Percentiles rank a stretch among this genome's conserved stretches.
These are phyloP conservation scores for Nycticryphes semicollaris DNA, from an alignment of 2,113 vertebrate genomes.

Conservation along the genomic window DNA sequence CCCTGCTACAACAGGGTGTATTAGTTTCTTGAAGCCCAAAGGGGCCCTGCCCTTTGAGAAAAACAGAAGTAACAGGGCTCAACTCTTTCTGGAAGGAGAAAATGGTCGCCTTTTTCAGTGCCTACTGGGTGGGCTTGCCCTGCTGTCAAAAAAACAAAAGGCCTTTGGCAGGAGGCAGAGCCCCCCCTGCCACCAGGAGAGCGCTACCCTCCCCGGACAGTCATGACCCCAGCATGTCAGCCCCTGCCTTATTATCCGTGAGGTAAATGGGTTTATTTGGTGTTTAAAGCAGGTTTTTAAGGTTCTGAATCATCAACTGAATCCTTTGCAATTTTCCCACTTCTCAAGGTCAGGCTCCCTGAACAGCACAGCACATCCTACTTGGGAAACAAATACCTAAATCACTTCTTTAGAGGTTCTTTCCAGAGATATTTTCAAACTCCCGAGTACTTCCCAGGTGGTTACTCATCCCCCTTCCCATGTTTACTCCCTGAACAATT, in stretches of 20 bases:
- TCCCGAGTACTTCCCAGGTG: accelerated
- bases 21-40: neutral
- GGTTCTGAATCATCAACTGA: neutral
- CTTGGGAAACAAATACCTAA: accelerated
- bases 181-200: neutral
- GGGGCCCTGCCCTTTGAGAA: neutral
- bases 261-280: neutral
- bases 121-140: neutral
- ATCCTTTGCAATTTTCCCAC: neutral
- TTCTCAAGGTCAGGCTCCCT: neutral
- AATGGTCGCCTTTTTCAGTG: neutral
- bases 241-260: accelerated
- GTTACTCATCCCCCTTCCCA: neutral
- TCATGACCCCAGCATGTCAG: neutral
- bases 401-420: neutral
- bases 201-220: accelerated
- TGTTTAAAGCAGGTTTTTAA: neutral
- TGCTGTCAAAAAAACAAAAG: neutral
- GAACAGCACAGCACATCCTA: accelerated
- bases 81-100: neutral
- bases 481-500: accelerated
- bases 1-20: neutral
- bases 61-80: neutral
- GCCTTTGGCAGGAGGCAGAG: neutral
- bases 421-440: too few species aligned